Evolutionary conservation across 2,888 invertebrate species (phyloP).

Genomic region (Ganaspis brasiliensis): DNA sequence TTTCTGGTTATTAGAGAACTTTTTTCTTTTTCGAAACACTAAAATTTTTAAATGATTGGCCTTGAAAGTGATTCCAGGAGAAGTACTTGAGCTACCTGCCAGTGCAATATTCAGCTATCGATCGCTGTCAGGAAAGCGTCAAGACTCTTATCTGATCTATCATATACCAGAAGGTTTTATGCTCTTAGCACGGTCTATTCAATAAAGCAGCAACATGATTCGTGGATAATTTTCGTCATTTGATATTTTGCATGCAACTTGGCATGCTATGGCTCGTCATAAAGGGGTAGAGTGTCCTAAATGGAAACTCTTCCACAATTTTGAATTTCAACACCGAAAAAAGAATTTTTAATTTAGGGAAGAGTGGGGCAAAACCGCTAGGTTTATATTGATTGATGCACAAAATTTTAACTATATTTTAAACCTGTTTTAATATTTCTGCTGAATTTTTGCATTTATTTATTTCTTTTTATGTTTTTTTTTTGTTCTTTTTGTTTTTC

Average conservation of each 20-base stretch:
- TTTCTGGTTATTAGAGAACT: background rate
- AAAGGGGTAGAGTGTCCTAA: background rate
- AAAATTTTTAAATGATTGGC: background rate
- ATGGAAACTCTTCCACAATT: background rate
- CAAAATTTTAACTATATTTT: too few relatives aligned
- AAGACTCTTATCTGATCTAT: conserved; percentile 38
- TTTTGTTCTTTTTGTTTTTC: too few relatives aligned
- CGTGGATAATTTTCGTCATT: conserved; percentile 17
- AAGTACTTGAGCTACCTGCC: conserved; percentile 11
- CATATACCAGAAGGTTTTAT: conserved; percentile 29
- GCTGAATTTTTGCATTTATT: too few relatives aligned
- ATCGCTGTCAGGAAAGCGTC: conserved; percentile 34
- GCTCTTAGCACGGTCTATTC: conserved; percentile 27
- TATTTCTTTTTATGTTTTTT: too few relatives aligned
- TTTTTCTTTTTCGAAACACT: background rate
- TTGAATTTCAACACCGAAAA: background rate
- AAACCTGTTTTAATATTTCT: too few relatives aligned
- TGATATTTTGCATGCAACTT: conserved; percentile 1
- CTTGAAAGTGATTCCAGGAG: conserved; percentile 38
- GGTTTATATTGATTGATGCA: too few relatives aligned
- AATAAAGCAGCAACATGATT: background rate
- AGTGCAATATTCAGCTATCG: conserved; percentile 28
- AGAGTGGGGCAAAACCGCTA: too few relatives aligned
- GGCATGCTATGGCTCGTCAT: background rate
- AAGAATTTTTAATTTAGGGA: too few relatives aligned